Evolutionary conservation across 2,113 vertebrate genomes (phyloP), one percentile per base, ranked within the genome.

Genomic region (Pomatostomus ruficeps): DNA sequence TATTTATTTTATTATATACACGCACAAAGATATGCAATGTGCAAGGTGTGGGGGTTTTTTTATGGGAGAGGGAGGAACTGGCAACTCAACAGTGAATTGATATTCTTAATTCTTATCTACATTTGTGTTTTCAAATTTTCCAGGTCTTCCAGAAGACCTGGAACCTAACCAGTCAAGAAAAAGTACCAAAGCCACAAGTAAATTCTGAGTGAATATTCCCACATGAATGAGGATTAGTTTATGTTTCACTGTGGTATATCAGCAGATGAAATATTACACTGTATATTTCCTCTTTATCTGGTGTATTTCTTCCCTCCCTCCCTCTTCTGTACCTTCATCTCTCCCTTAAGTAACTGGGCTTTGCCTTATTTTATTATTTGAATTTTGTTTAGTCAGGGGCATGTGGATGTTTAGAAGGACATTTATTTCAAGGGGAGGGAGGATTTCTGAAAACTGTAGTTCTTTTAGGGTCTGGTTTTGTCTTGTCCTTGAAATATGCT

Each of bases 1-100:
- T 78, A 49, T 91, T 92, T 89, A 93, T 91, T 96, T 96, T 94
- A 92, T 96, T 95, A 95, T 29, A 46, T 85, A 87, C 82, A 71
- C 2, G 4, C n/a, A 88, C 54, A 91, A 91, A 90, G 49, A 67
- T 85, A 92, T 87, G 91, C 67, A 52, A 25, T 22, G 24, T 84
- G 78, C 67, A 91, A 94, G 89, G 89, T 93, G 92, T 96, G 87
- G 63, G 76, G 11, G 0, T 38, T 86, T 89, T 89, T 86, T 90
- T 59, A 81, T 63, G 42, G 42, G 43, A 93, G 43, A 94, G 26
- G 46, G 31, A 89, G 73, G 49, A 88, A 93, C 75, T 84, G 77
- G 83, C 49, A 84, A 71, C 42, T 85, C 82, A 63, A 3, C 24
- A 38, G 48, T 26, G 89, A 89, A 58, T 9, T 31, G 45, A 88